Percentiles rank a stretch among this genome's conserved stretches.
Evolutionary conservation across 2,797 vertebrate genomes (phyloP).

Genomic region (Notolabrus celidotus): DNA sequence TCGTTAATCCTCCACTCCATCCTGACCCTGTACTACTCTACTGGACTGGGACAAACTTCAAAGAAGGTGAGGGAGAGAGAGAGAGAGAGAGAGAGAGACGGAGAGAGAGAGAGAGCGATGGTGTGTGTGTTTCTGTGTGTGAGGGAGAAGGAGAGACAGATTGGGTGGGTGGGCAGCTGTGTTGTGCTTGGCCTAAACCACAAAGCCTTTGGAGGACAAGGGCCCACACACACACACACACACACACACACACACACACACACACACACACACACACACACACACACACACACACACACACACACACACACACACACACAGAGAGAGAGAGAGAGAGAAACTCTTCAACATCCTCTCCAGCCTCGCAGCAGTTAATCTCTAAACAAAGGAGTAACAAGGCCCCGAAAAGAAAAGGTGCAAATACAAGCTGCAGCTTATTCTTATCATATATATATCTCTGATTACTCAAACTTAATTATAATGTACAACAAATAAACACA

Average conservation of each 20-base stretch:
- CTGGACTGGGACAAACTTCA: slow-evolving; percentile 82
- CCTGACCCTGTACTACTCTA: slow-evolving; percentile 78
- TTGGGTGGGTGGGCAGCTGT: slow-evolving; percentile 79
- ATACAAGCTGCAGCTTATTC: neutral
- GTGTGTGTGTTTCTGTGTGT: neutral
- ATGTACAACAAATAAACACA: neutral
- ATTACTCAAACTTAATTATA: neutral
- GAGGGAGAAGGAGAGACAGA: slow-evolving; percentile 36
- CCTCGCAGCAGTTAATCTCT: slow-evolving; percentile 47
- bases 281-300: slow-evolving; percentile 50
- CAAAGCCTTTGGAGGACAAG: slow-evolving; percentile 77
- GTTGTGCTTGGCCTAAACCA: slow-evolving; percentile 80
- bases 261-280: too few species aligned
- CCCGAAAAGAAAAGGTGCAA: slow-evolving; percentile 8
- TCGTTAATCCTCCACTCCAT: slow-evolving; percentile 81
- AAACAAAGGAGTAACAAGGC: slow-evolving; percentile 48
- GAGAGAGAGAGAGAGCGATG: slow-evolving; percentile 4
- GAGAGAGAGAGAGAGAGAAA: too few species aligned
- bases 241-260: slow-evolving; percentile 21
- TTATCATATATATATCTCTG: neutral
- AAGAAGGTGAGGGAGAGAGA: slow-evolving; percentile 54
- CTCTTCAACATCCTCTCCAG: slow-evolving; percentile 39
- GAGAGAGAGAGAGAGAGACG: neutral
- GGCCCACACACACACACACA: slow-evolving; percentile 49
- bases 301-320: slow-evolving; percentile 23